These are phyloP conservation scores for Salvelinus sp. DNA, from an alignment of 2,113 vertebrate species.

Conservation along the genomic window DNA sequence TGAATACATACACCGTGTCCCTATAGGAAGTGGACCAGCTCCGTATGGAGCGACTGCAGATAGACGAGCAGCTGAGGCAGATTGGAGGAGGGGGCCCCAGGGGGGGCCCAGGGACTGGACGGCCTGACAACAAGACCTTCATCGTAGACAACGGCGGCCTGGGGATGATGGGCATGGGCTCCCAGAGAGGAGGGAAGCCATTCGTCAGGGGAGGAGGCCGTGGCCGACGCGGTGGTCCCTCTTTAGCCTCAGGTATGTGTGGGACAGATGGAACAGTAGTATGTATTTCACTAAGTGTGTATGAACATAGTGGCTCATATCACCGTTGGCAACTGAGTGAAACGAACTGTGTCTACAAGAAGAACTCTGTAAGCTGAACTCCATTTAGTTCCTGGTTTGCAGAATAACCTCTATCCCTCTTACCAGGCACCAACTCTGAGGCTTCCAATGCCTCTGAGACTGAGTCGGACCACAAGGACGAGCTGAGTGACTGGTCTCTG, in stretches of 20 bases:
- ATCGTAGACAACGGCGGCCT: conserved; percentile 89
- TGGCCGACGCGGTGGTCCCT: conserved; percentile 88
- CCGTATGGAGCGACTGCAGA: conserved; percentile 94
- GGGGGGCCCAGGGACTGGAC: conserved; percentile 73
- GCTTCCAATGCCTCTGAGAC: conserved; percentile 98
- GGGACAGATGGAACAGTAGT: too few species aligned
- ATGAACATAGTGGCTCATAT: too few species aligned
- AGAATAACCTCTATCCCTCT: background rate
- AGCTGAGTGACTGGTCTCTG: conserved; percentile 96
- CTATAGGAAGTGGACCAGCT: conserved; percentile 95
- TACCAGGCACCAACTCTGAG: conserved; percentile 96
- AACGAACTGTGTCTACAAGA: too few species aligned
- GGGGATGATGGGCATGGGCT: conserved; percentile 49
- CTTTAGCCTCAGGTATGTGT: conserved; percentile 89
- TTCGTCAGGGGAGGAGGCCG: conserved; percentile 88
- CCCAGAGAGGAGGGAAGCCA: conserved; percentile 82
- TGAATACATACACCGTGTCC: background rate
- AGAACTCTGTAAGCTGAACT: background rate
- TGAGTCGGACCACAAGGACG: conserved; percentile 95
- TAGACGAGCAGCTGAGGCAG: conserved; percentile 96
- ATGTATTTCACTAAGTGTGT: too few species aligned
- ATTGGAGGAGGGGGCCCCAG: conserved; percentile 91
- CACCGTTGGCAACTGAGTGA: too few species aligned
- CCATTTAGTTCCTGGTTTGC: background rate
- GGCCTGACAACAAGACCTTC: conserved; percentile 88